phyloP scores from a whole-genome alignment of 2,888 invertebrate genomes.

The Mellilla xanthometata region DNA sequence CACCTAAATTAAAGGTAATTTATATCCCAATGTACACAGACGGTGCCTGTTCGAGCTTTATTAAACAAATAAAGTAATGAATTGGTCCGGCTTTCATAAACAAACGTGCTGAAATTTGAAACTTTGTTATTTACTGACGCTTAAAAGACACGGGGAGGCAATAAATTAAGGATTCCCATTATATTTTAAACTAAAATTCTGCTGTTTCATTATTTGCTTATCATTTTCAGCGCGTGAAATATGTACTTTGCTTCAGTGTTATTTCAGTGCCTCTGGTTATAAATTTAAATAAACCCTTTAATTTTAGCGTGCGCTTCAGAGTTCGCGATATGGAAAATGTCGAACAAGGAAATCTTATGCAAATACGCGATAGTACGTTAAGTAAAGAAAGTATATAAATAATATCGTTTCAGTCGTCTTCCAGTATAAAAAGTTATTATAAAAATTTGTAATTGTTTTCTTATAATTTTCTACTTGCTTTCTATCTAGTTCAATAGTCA shows the following conservation, averaged over 20 bases:
- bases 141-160: constrained; percentile 48
- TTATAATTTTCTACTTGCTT: no score
- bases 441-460: no score
- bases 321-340: constrained; percentile 9
- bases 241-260: constrained; percentile 21
- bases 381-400: no score
- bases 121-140: constrained; percentile 64
- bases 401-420: no score
- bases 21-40: constrained; percentile 71
- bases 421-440: no score
- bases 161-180: constrained; percentile 45
- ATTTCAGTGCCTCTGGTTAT: constrained; percentile 18
- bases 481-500: no score
- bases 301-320: constrained; percentile 12
- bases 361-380: neutral
- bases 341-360: neutral
- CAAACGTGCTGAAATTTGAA: constrained; percentile 65
- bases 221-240: constrained; percentile 23
- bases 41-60: constrained; percentile 69
- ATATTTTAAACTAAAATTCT: constrained; percentile 27
- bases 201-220: constrained; percentile 25
- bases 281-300: constrained; percentile 20
- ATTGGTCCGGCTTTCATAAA: constrained; percentile 68
- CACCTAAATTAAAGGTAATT: constrained; percentile 79
- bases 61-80: constrained; percentile 78